Evolutionary conservation across 2,797 vertebrate genomes (phyloP), one percentile per base, ranked within the genome.

Genomic region (Alca torda): DNA sequence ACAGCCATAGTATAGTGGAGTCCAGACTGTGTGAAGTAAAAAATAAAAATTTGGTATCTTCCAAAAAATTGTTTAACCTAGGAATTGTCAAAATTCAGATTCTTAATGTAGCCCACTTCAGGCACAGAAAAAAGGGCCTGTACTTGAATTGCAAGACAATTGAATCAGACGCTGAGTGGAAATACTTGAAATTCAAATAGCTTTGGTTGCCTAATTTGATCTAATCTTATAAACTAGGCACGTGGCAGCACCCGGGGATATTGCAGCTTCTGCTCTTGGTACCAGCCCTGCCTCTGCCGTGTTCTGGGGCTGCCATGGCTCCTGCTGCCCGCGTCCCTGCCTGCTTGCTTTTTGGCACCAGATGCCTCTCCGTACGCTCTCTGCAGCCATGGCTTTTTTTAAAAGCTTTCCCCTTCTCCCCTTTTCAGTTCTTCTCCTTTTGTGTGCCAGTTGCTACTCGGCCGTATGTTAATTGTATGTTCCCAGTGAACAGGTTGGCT

Each of bases 161-260:
- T 87, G 60, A 94, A 92, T 87, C 68, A 75, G 73, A 57, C 41
- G 37, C 37, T 60, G 54, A 79, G 81, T 92, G 67, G 84, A 74
- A 90, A 87, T 73, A 57, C 50, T 95, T 95, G 88, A 93, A 92
- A 93, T 92, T 93, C 76, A 88, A 67, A 93, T 77, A 73, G 74
- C 84, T 79, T 70, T 70, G n/a, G 68, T 60, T 92, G 60, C 50
- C 48, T 87, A 16, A 91, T 93, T 87, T 80, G 81, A 89, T 90
- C 48, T 69, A 81, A 90, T 84, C 85, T 67, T 60, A n/a, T 37
- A 82, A 91, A 73, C 20, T 4, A 64, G 74, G 78, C 83, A 20
- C 79, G 89, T 19, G 83, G 89, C 88, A 91, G 70, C 87, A 56
- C 54, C 64, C 6, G 2, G 65, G 63, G 89, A 37, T 69, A 35